Base-by-base conservation (phyloP, 2,113 vertebrate genomes). In the Calyptomena viridis region DNA sequence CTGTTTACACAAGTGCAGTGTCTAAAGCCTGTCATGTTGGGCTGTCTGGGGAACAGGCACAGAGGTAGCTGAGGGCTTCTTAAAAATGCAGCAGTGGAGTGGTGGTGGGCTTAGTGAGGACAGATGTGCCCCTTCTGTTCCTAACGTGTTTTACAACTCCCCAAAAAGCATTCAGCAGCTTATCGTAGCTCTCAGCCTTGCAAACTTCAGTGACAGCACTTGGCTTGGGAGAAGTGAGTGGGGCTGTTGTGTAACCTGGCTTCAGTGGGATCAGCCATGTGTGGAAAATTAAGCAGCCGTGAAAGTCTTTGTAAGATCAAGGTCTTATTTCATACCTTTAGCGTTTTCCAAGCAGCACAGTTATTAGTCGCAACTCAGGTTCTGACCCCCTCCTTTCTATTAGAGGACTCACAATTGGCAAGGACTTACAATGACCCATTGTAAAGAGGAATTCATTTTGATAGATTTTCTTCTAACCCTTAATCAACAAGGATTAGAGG, bases 401-500 rank as follows among this genome's bases (percentile, higher is more conserved):
- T 6, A 52, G 60, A 85, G 21, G 62, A 47, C 46, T 82, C 53
- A 67, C 31, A 40, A 15, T 69, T 74, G n/a, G 76, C 46, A 25
- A 83, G 71, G 58, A 69, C 1, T 93, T 66, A 76, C 18, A 87
- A 58, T 90, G 74, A 85, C 58, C 78, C 63, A 66, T 89, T 91
- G 91, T 93, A 68, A 93, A 83, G 67, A 35, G 67, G 75, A 85
- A 93, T 91, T 95, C 93, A 50, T 97, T 95, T 95, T 91, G 63
- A 71, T 50, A 9, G 81, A 39, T 59, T 94, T 95, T 93, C 47
- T 90, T 77, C 42, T 91, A 78, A 95, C 50, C 55, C 75, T 87
- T 82, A 69, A 85, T 91, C 71, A 87, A 47, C 0, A 0, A 85
- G 78, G 85, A 93, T 95, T 95, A 95, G 56, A 80, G 44, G 42